Conservation (phyloP, 2,113 vertebrate genomes). For the Spermophilus dauricus region DNA sequence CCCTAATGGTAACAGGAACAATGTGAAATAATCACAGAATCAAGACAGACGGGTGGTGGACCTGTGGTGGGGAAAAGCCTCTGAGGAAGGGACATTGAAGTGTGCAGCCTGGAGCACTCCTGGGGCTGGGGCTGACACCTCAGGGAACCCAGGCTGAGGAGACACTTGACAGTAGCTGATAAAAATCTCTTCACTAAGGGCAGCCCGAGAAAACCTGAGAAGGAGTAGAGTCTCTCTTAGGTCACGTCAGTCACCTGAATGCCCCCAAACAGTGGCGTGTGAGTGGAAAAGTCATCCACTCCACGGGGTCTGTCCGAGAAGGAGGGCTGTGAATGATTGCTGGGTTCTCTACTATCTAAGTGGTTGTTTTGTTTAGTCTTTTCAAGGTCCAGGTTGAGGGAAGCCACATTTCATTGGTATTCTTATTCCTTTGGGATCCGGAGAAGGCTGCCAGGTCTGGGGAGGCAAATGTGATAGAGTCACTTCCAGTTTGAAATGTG, state of each 20-base stretch:
- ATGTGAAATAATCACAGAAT: neutral
- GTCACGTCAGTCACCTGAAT: neutral
- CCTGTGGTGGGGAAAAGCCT: neutral
- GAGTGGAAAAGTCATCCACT: neutral
- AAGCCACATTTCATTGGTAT: neutral
- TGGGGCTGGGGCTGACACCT: neutral
- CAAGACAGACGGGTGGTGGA: neutral
- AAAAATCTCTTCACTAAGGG: neutral
- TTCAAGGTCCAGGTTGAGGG: neutral
- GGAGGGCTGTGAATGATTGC: neutral
- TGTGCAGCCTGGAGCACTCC: neutral
- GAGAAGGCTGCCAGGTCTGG: neutral
- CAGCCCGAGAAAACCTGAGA: neutral
- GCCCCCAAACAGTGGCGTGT: neutral
- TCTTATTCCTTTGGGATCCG: neutral
- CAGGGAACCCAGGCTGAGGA: neutral
- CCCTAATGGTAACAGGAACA: neutral
- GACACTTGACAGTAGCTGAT: neutral
- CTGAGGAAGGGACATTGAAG: neutral
- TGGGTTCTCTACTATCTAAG: neutral
- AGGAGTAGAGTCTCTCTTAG: neutral
- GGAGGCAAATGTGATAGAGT: neutral
- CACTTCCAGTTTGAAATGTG: conserved; percentile 19
- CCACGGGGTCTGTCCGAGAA: neutral
- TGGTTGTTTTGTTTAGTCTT: neutral